Base-by-base conservation (phyloP, 2,113 vertebrate species). In the Diphyllodes magnificus region DNA sequence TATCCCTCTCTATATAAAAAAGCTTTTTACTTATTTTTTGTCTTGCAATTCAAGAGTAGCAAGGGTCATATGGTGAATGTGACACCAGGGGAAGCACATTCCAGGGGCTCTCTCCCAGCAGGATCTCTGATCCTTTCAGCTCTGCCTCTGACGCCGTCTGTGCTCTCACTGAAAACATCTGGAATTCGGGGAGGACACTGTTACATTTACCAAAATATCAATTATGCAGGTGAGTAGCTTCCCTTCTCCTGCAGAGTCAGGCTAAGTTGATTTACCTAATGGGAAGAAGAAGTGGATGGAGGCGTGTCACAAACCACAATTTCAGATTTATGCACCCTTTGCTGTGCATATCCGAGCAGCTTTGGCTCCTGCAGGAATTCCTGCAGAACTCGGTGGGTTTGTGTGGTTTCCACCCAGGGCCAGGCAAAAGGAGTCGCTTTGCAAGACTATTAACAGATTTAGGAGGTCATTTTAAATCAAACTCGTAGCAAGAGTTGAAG, bases 401-500 rank as follows among this genome's bases (percentile, higher is more conserved):
- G 45, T 13, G 18, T n/a, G 63, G 50, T 77, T 96, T 82, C 63
- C 51, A 95, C 54, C 20, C 71, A 66, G 24, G 28, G 70, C 75
- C 84, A 95, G 95, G 63, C 54, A 92, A 91, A 96, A 90, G 9
- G 42, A 90, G 59, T 25, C 0, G 0, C 45, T 81, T 57, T 86
- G 75, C 39, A 73, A 50, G 91, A 51, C 90, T 90, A 82, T 53
- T 56, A 92, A 94, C 66, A 93, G 93, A 93, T 93, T 95, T 85
- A 91, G 78, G 63, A 92, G 93, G 87, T 85, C 39, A 88, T 83
- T 88, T 90, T 47, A 97, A 95, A 96, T 91, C 78, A 95, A 95
- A 92, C 17, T 60, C 22, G 3, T 53, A 90, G 87, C 57, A 90
- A 73, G 60, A 88, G 82, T 27, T 66, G 71, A 96, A 84, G 85